Conservation (phyloP, 1,140 invertebrate species). For the Lordiphosa stackelbergi region DNA sequence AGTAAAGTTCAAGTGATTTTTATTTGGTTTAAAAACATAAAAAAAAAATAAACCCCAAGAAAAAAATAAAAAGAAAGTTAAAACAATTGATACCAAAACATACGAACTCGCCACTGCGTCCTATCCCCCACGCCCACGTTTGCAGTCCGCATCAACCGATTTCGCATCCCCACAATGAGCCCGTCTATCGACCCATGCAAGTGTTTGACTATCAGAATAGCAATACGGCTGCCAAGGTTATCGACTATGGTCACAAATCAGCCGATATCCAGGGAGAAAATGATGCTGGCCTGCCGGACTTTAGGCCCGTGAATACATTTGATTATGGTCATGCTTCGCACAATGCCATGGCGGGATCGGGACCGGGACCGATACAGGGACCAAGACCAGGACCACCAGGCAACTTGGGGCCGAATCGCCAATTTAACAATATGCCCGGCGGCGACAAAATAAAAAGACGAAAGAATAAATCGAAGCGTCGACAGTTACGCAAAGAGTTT, state of each 20-base stretch:
- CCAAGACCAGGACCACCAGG: not conserved
- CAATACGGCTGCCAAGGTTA: slow-evolving; percentile 80
- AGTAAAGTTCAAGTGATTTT: slow-evolving; percentile 64
- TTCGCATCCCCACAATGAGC: slow-evolving; percentile 23
- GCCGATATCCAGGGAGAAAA: not conserved
- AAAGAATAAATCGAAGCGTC: slow-evolving; percentile 1
- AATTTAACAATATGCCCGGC: slow-evolving; percentile 1
- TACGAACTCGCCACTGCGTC: slow-evolving; percentile 36
- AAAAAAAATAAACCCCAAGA: slow-evolving; percentile 13
- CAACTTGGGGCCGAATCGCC: slow-evolving; percentile 9
- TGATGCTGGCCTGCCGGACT: slow-evolving; percentile 28
- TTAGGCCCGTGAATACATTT: slow-evolving; percentile 79
- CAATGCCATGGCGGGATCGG: slow-evolving; percentile 1
- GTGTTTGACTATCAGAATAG: slow-evolving; percentile 72
- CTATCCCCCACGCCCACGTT: slow-evolving; percentile 27
- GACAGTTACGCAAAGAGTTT: slow-evolving; percentile 19
- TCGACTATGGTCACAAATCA: slow-evolving; percentile 85
- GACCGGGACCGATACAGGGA: slow-evolving; percentile 6
- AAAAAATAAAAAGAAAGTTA: slow-evolving; percentile 26
- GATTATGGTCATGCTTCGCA: slow-evolving; percentile 80
- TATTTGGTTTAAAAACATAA: slow-evolving; percentile 32
- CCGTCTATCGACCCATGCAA: slow-evolving; percentile 62
- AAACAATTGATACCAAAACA: slow-evolving; percentile 31
- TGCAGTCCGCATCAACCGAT: slow-evolving; percentile 41
- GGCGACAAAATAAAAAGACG: not conserved